phyloP scores from a whole-genome alignment of 2,113 vertebrate genomes.

The Limanda limanda region DNA sequence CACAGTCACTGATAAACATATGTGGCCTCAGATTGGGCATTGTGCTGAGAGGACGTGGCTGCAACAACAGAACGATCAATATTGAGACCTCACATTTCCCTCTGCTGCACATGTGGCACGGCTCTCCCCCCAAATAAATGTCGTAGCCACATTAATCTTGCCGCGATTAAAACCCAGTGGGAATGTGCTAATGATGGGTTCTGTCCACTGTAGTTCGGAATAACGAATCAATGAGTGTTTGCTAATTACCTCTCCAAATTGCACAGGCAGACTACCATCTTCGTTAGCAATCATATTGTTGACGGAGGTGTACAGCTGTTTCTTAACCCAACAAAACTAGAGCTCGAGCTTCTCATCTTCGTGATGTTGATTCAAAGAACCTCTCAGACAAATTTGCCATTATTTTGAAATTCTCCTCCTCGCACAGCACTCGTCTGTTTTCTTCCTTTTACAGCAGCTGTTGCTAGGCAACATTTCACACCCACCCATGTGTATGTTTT shows the following conservation, averaged over 20 bases:
- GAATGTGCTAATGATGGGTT: conserved; percentile 26
- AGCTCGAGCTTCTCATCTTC: neutral
- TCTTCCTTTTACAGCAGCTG: conserved; percentile 47
- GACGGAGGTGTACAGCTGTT: conserved; percentile 14
- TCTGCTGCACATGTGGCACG: conserved; percentile 15
- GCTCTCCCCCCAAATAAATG: conserved; percentile 30
- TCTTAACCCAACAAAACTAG: conserved; percentile 4
- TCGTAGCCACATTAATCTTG: conserved; percentile 39
- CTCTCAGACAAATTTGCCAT: conserved; percentile 16
- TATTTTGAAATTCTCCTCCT: conserved; percentile 29
- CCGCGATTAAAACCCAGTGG: conserved; percentile 21
- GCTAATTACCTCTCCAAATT: conserved; percentile 45
- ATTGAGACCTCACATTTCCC: conserved; percentile 31
- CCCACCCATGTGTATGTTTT: conserved; percentile 31
- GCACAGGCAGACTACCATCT: conserved; percentile 11
- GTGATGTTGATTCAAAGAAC: conserved; percentile 23
- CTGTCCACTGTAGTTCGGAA: conserved; percentile 23
- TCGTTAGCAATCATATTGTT: neutral
- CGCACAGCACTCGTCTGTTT: conserved; percentile 26
- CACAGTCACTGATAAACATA: conserved; percentile 44
- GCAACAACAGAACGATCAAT: conserved; percentile 25
- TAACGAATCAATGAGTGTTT: conserved; percentile 44
- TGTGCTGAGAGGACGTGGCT: conserved; percentile 6
- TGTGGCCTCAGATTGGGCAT: conserved; percentile 16
- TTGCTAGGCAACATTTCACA: conserved; percentile 68